Evolutionary conservation across 1,140 invertebrate genomes (phyloP).

Genomic region (Pseudomyrmex flavicornis): DNA sequence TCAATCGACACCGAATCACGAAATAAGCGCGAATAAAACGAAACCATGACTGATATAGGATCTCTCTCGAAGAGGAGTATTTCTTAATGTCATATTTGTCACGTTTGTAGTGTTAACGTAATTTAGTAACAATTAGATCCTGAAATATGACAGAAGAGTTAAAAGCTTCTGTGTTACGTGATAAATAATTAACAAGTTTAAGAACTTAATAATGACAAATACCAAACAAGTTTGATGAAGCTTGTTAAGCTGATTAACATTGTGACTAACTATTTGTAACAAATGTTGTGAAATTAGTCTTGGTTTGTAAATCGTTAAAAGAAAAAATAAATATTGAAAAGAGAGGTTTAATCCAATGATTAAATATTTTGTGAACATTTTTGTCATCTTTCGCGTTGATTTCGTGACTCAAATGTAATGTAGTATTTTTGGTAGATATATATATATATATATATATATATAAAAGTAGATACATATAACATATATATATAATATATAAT

Average conservation of each 20-base stretch:
- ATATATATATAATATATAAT: background rate
- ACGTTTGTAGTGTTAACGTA: no score
- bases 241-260: background rate
- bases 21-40: constrained; percentile 24
- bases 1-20: constrained; percentile 33
- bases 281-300: no score
- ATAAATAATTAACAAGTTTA: background rate
- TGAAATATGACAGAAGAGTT: no score
- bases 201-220: background rate
- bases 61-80: background rate
- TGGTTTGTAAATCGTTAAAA: no score
- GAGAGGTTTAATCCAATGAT: no score
- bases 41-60: background rate
- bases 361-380: no score
- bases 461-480: constrained; percentile 29
- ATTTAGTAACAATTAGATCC: no score
- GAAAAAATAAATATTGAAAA: no score
- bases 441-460: background rate
- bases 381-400: constrained; percentile 18
- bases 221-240: background rate
- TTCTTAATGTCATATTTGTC: no score
- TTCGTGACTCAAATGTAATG: constrained; percentile 32
- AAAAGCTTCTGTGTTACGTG: no score
- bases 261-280: no score
- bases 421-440: constrained; percentile 43